Base-by-base conservation (phyloP, 37 sponge, comb jelly and placozoan genomes). In the Cladorhizidae sp. region DNA sequence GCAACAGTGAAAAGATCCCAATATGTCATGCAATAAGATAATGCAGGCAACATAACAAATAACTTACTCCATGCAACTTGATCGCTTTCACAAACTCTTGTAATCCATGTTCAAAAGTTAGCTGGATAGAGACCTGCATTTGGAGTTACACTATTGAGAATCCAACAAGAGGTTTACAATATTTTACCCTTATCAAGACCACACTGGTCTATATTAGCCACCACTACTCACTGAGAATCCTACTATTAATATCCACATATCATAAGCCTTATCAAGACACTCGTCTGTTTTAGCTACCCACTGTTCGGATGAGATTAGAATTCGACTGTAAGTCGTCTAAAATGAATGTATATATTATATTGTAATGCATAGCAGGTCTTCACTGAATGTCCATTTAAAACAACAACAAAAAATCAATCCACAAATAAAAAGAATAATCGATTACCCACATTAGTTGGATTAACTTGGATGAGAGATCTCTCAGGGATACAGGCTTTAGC, bases 401-500 rank as follows among this genome's bases (percentile, higher is more conserved):
- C 17, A 54, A 12, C 55, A 17, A 61, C 26, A n/a, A 6, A 61
- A 32, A 1, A 71, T 71, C 40, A 41, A 14, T 23, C 43, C 33
- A 22, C 2, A 36, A 71, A 43, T 41, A 22, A 22, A 14, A 71
- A 2, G 23, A 9, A 8, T 39, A 67, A 9, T 35, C 15, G 37
- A 67, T 2, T 25, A 45, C 89, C 82, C 37, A 88, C 93, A 18
- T 41, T 80, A 37, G 93, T 92, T n/a, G 72, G 69, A 67, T 93
- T 97, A 55, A 84, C 95, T 43, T 87, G 77, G 22, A 97, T 69
- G 40, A 63, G 39, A 40, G 91, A 82, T n/a, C 57, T 64, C 12
- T 92, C 90, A 33, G 95, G 93, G 15, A 86, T 70, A 68, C 83
- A 80, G 54, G 81, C 70, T 63, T 97, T 97, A 49, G 91, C 91